Base-by-base conservation (phyloP, 1,140 invertebrate species). In the Trissolcus basalis region DNA sequence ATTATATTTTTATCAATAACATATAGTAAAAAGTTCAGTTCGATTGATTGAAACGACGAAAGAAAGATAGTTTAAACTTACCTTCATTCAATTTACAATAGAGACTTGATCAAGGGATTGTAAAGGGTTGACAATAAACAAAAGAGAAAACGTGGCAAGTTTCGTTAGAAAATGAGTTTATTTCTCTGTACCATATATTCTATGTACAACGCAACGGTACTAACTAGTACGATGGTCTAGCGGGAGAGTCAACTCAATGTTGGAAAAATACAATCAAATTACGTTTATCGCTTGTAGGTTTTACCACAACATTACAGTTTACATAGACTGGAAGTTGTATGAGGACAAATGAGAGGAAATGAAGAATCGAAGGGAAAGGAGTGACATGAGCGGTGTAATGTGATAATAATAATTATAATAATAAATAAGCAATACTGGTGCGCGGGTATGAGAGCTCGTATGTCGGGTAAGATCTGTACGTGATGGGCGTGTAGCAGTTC, bases 121-220 rank as follows among this genome's bases (percentile, higher is more conserved):
- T n/a, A 4, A 51, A 32, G 5, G 16, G 49, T n/a, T 33, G 32
- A 10, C 3, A n/a, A 44, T 44, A 44, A n/a, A 13, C 27, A 60
- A 60, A 54, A 19, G 48, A 43, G 35, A 65, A 70, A 64, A 47
- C n/a, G n/a, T n/a, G n/a, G 19, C 43, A 36, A 58, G 47, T 15
- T 85, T 87, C 84, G 82, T 88, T 87, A 87, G 85, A 87, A 88
- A 88, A 87, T 87, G 86, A 87, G 84, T 88, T 88, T 88, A 88
- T 88, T 88, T 87, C 85, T 86, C 86, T 81, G 82, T 87, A 86
- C 85, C 87, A 84, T 83, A 86, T 84, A 86, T 80, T 84, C 81
- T 87, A 87, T 88, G 84, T 88, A 88, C 87, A 88, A 87, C 82
- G 81, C 86, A 84, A 85, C 81, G 85, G 83, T 87, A 88, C 85